Conservation (phyloP, 92 coral and sea anemone genomes). For the Porites lobata region DNA sequence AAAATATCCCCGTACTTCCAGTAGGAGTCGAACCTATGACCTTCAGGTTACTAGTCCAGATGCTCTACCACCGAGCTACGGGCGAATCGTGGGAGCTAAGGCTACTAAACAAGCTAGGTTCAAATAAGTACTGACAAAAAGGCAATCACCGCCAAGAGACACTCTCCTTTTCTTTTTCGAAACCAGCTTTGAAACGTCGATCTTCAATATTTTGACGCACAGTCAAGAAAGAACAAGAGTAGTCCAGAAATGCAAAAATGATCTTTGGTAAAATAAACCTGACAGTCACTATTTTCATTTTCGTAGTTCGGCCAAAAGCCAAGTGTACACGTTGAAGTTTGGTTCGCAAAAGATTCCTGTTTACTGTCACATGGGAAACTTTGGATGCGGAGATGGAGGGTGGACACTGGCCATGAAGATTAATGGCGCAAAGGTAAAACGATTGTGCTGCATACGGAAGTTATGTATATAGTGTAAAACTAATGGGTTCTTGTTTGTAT, state of each 20-base stretch:
- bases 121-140: too few species aligned
- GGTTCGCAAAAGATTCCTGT: conserved; percentile 35
- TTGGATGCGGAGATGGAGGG: conserved; percentile 46
- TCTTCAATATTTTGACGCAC: not conserved
- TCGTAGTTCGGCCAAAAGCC: conserved; percentile 9
- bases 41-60: too few species aligned
- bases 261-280: too few species aligned
- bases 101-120: too few species aligned
- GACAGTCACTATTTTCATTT: not conserved
- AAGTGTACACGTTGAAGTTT: conserved; percentile 21
- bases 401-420: conserved; percentile 46
- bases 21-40: too few species aligned
- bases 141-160: not conserved
- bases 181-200: too few species aligned
- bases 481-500: too few species aligned
- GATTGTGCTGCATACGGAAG: not conserved
- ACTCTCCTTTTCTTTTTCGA: not conserved
- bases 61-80: too few species aligned
- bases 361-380: conserved; percentile 40
- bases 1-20: too few species aligned
- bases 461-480: not conserved
- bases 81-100: too few species aligned
- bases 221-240: not conserved
- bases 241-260: not conserved
- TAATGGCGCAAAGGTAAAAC: conserved; percentile 15